Evolutionary conservation across 1,140 invertebrate species (phyloP).

Genomic region (Dermatophagoides farinae): DNA sequence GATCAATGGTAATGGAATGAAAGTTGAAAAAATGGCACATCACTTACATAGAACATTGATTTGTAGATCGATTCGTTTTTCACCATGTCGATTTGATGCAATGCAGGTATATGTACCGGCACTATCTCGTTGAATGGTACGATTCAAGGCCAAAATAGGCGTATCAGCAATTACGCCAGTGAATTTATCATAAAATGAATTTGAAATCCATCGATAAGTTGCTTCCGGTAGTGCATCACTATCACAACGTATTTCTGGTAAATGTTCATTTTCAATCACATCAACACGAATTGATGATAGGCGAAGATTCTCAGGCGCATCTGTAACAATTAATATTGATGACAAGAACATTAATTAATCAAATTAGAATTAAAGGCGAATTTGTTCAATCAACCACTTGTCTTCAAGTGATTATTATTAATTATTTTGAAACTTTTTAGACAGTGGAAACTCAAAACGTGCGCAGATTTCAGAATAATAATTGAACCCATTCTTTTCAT

Average conservation of each 20-base stretch:
- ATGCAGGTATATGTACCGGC: slow-evolving; percentile 51
- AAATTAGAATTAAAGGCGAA: background rate
- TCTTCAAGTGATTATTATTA: background rate
- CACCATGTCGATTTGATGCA: slow-evolving; percentile 51
- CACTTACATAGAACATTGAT: slow-evolving; percentile 61
- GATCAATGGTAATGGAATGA: too few species aligned
- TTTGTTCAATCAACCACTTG: background rate
- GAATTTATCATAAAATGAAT: slow-evolving; percentile 3
- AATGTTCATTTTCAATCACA: slow-evolving; percentile 51
- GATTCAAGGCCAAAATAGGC: slow-evolving; percentile 27
- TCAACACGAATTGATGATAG: slow-evolving; percentile 45
- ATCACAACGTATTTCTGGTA: slow-evolving; percentile 48
- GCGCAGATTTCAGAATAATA: background rate
- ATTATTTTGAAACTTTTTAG: background rate
- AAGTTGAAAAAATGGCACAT: too few species aligned
- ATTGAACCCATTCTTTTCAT: too few species aligned
- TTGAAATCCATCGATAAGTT: slow-evolving; percentile 38
- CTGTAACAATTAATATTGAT: slow-evolving; percentile 32
- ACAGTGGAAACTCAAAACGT: too few species aligned
- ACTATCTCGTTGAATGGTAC: slow-evolving; percentile 34
- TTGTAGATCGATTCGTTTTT: slow-evolving; percentile 36
- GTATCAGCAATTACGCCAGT: slow-evolving; percentile 13
- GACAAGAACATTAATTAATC: background rate
- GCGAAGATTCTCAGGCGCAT: slow-evolving; percentile 61
- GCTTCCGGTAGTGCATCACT: slow-evolving; percentile 50